These are phyloP conservation scores for Canis aureus DNA, from an alignment of 2,113 vertebrate genomes.

Conservation along the genomic window DNA sequence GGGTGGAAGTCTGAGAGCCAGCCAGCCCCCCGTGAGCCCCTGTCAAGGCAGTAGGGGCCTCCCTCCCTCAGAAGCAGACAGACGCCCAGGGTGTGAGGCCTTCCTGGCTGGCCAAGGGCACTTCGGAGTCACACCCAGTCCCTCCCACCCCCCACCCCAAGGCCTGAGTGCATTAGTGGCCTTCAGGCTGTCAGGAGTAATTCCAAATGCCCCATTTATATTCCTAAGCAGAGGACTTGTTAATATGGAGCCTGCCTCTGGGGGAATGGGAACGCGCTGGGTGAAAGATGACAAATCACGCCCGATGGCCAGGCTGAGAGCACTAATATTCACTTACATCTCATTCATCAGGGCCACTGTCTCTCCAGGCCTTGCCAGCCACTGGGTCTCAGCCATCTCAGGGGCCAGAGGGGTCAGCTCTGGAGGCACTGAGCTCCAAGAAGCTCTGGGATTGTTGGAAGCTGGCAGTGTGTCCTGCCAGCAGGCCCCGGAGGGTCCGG, in stretches of 20 bases:
- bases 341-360: not conserved
- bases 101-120: not conserved
- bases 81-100: not conserved
- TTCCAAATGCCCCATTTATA: constrained; percentile 61
- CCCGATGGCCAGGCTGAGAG: constrained; percentile 9
- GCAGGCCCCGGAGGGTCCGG: not conserved
- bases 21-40: not conserved
- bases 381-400: not conserved
- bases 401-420: not conserved
- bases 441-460: not conserved
- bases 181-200: constrained; percentile 34
- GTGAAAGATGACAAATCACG: constrained; percentile 62
- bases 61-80: not conserved
- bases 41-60: not conserved
- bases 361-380: not conserved
- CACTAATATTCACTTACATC: not conserved
- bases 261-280: constrained; percentile 48
- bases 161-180: not conserved
- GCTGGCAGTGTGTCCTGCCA: not conserved
- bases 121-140: not conserved
- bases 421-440: not conserved
- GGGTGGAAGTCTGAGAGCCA: too few species aligned
- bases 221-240: constrained; percentile 70
- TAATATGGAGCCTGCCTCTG: constrained; percentile 64
- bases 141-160: not conserved